A percentile compares a stretch with the other conserved stretches of the same genome.
Evolutionary conservation across 1,140 invertebrate genomes (phyloP).

Genomic region (Carcinoscorpius rotundicauda): DNA sequence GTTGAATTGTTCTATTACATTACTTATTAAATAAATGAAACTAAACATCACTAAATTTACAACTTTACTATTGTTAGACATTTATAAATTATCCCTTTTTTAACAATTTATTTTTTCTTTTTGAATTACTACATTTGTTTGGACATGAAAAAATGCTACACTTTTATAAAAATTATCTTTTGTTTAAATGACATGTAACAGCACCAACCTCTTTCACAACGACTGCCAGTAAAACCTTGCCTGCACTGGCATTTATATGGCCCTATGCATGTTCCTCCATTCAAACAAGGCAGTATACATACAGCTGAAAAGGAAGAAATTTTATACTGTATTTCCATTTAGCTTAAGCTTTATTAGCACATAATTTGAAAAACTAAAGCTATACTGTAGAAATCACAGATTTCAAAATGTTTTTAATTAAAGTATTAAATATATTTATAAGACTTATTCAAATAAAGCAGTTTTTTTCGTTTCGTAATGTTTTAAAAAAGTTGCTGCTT

Average conservation of each 20-base stretch:
- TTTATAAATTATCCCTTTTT: too few relatives aligned
- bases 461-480: not conserved
- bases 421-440: not conserved
- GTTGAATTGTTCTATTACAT: too few relatives aligned
- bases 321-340: not conserved
- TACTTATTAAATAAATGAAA: too few relatives aligned
- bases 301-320: conserved; percentile 12
- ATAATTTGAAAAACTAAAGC: not conserved
- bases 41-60: too few relatives aligned
- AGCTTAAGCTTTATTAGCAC: not conserved
- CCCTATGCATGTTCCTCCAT: conserved; percentile 22
- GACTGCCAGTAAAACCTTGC: conserved; percentile 17
- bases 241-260: conserved; percentile 21
- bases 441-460: not conserved
- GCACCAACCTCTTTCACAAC: conserved; percentile 16
- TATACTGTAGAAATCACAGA: not conserved
- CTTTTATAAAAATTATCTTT: too few relatives aligned
- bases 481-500: too few relatives aligned
- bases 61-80: too few relatives aligned
- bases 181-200: too few relatives aligned
- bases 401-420: not conserved
- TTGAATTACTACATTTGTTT: too few relatives aligned
- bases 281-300: conserved; percentile 20
- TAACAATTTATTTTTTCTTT: too few relatives aligned
- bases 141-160: too few relatives aligned